phyloP scores from a whole-genome alignment of 64 coral and sea anemone genomes.

The Montipora capricornis region DNA sequence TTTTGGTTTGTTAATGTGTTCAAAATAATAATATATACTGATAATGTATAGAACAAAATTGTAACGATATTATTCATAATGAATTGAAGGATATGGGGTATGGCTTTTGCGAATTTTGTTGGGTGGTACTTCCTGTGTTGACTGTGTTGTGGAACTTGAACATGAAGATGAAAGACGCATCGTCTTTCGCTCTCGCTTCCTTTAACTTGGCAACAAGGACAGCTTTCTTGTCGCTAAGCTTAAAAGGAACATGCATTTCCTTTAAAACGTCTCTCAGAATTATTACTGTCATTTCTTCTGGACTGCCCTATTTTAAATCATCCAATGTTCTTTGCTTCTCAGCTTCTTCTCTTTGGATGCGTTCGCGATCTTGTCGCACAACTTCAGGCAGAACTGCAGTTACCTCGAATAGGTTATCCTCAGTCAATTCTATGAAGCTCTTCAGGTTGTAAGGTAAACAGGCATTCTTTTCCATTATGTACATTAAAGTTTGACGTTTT shows the following conservation, averaged over 20 bases:
- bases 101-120: too few species aligned
- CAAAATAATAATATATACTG: too few species aligned
- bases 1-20: too few species aligned
- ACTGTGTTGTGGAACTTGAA: not conserved
- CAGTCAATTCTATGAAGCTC: not conserved
- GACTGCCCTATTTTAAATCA: not conserved
- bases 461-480: slow-evolving; percentile 1
- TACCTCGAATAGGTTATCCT: not conserved
- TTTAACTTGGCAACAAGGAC: slow-evolving; percentile 12
- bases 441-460: not conserved
- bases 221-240: slow-evolving; percentile 5
- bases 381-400: slow-evolving; percentile 1
- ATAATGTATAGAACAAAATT: too few species aligned
- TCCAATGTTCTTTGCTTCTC: not conserved
- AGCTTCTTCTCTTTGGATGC: not conserved
- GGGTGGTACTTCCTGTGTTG: not conserved
- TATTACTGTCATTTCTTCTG: slow-evolving; percentile 1
- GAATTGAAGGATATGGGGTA: too few species aligned
- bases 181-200: not conserved
- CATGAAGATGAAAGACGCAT: not conserved
- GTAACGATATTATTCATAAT: too few species aligned
- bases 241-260: not conserved
- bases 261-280: not conserved
- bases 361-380: not conserved
- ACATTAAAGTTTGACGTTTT: not conserved